Base-by-base conservation (phyloP, 2,797 vertebrate genomes). In the Micropoecilia bifurca region DNA sequence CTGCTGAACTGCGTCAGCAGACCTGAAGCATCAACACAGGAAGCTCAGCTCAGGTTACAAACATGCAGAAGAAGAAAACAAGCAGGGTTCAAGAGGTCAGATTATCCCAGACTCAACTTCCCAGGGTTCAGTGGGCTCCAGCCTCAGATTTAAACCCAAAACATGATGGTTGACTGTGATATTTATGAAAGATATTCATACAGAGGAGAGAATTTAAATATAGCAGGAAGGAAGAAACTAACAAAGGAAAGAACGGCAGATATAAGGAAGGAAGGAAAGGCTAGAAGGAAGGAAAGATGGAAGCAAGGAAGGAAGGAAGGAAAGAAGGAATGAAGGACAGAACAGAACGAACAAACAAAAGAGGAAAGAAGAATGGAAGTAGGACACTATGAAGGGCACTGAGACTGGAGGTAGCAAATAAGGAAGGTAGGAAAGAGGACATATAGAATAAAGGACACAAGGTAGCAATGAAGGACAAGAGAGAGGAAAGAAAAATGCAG, bases 1-100 rank as follows among this genome's bases (percentile, higher is more conserved):
- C 80, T 83, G 73, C 28, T 79, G 0, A 66, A 81, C 81, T 73
- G 25, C 68, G 1, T 71, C 68, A 71, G 41, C 41, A 25, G 30
- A 75, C 20, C 28, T 22, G 46, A 74, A 76, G 53, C 63, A 69
- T 16, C 73, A 75, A 66, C 76, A 75, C 25, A 73, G 20, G 59
- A 6, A 36, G 61, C 25, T 0, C 39, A 46, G 72, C 43, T 78
- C 22, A 14, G 41, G 50, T 79, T 78, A 50, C 28, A 76, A 43
- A 36, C 50, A 66, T 1, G 59, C n/a, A 33, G 4, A 3, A 1
- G 68, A 69, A 1, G 39, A 25, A 20, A 1, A 43, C 36, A n/a
- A n/a, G 22, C 22, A 69, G 63, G 36, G 63, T 68, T 68, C 33
- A 66, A 22, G 36, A 39, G 30, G 12, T 22, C 14, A 66, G 13